These are phyloP conservation scores for Mastacembelus armatus DNA, from an alignment of 2,797 vertebrate genomes.

Conservation along the genomic window DNA sequence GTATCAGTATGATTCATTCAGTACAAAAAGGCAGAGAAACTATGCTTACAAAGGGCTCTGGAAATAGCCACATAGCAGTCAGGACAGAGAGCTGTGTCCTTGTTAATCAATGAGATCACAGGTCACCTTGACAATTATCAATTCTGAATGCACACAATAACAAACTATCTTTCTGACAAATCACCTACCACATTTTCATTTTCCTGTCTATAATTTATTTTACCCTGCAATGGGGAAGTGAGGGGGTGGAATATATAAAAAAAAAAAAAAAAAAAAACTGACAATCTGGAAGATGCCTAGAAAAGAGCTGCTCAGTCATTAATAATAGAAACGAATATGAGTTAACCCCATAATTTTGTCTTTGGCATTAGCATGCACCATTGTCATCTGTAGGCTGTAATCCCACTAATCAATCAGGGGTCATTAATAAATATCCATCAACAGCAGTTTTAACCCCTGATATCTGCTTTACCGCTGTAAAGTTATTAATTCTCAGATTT, in stretches of 20 bases:
- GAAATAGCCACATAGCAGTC: conserved; percentile 48
- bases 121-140: conserved; percentile 78
- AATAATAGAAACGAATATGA: conserved; percentile 65
- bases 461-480: conserved; percentile 17
- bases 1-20: conserved; percentile 40
- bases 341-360: conserved; percentile 55
- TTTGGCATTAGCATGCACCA: conserved; percentile 45
- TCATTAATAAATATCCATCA: conserved; percentile 53
- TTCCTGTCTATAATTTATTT: conserved; percentile 73
- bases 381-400: conserved; percentile 50
- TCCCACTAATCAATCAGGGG: conserved; percentile 57
- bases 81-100: conserved; percentile 49
- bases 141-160: conserved; percentile 75
- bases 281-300: conserved; percentile 59
- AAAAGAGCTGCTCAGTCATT: conserved; percentile 68
- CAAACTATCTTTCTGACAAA: conserved; percentile 78
- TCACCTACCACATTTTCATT: conserved; percentile 75
- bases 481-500: conserved; percentile 32
- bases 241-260: conserved; percentile 33
- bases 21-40: conserved; percentile 50
- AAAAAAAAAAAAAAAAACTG: conserved; percentile 24
- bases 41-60: conserved; percentile 62
- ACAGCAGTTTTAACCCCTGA: conserved; percentile 47
- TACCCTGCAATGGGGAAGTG: conserved; percentile 49
- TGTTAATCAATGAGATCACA: conserved; percentile 77